phyloP scores from a whole-genome alignment of 2,888 invertebrate genomes.

The Rhimphoctona megacephalus region DNA sequence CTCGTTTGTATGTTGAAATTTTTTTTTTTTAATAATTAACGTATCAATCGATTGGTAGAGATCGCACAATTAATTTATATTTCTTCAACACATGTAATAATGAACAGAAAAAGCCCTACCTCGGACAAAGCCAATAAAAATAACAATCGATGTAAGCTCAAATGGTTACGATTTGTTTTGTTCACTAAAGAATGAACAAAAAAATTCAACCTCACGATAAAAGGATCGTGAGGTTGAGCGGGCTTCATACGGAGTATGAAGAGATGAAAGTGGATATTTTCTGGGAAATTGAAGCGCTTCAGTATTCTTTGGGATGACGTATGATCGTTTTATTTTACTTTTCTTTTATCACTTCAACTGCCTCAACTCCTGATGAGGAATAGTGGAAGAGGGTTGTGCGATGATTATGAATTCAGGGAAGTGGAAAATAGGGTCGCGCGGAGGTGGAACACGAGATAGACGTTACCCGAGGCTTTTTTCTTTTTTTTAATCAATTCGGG shows the following conservation, averaged over 20 bases:
- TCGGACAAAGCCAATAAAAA: background rate
- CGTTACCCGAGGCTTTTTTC: conserved; percentile 47
- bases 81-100: conserved; percentile 9
- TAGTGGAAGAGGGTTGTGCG: background rate
- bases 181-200: background rate
- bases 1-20: background rate
- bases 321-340: background rate
- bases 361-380: background rate
- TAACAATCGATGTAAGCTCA: conserved; percentile 13
- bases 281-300: background rate
- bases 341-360: background rate
- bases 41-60: background rate
- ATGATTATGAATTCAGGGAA: conserved; percentile 14
- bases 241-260: background rate
- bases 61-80: conserved; percentile 5
- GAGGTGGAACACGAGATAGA: conserved; percentile 18
- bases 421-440: conserved; percentile 51
- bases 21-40: background rate
- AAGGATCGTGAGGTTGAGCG: background rate
- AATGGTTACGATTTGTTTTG: background rate
- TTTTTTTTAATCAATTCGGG: conserved; percentile 60
- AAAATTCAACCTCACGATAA: background rate
- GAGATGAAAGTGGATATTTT: background rate
- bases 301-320: background rate
- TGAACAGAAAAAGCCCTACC: background rate